phyloP scores from a whole-genome alignment of 2,797 vertebrate species.

The Anguilla pacifica region DNA sequence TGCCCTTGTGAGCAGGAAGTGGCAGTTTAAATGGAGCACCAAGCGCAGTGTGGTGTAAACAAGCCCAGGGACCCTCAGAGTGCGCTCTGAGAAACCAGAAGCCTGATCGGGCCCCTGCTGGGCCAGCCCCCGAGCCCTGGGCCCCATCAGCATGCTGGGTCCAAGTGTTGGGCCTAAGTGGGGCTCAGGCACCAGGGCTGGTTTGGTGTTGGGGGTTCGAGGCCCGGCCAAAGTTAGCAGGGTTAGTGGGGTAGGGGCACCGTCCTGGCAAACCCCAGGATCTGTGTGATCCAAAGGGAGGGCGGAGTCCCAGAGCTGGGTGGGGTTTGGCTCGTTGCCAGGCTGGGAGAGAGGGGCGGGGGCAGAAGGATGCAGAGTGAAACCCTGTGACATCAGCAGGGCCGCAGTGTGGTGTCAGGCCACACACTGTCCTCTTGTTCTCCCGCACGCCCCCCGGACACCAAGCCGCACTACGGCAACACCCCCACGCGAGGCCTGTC shows the following conservation, averaged over 20 bases:
- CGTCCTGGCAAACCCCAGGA: neutral
- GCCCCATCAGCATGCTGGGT: neutral
- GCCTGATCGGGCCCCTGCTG: neutral
- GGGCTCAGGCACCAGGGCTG: neutral
- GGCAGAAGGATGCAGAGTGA: neutral
- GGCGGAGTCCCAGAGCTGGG: neutral
- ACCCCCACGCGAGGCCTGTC: neutral
- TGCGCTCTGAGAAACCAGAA: neutral
- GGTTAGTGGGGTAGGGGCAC: neutral
- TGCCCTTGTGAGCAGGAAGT: slow-evolving; percentile 19
- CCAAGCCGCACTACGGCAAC: slow-evolving; percentile 43
- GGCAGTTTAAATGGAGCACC: neutral
- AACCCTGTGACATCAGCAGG: neutral
- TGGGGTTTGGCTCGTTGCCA: neutral
- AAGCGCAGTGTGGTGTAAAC: neutral
- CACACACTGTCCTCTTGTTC: slow-evolving; percentile 71
- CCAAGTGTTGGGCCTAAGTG: neutral
- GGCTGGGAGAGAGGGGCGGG: neutral
- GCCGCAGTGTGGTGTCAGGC: slow-evolving; percentile 58
- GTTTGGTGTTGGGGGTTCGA: neutral
- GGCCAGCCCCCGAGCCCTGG: neutral
- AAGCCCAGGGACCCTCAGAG: neutral
- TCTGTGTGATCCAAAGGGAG: neutral
- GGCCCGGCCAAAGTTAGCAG: neutral
- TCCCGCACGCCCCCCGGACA: slow-evolving; percentile 51